Base-by-base conservation (phyloP, 2,113 vertebrate species). In the Mus spicilegus region DNA sequence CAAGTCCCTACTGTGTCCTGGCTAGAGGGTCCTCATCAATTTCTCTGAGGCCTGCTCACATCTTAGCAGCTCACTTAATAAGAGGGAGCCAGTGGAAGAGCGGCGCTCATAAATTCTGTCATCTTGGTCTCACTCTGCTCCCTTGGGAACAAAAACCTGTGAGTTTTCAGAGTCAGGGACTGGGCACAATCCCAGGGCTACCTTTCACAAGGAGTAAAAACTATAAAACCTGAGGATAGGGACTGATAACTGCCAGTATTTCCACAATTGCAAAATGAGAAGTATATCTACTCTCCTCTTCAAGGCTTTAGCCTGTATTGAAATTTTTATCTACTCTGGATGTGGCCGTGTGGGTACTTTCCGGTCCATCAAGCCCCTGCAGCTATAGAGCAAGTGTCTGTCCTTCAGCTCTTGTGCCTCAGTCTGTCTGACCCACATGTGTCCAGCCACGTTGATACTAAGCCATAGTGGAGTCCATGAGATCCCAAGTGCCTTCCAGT, bases 31-130 rank as follows among this genome's bases (percentile, higher is more conserved):
- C 7, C 1, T 5, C 73, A 26, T 46, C 5, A 33, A 0, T 30
- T 26, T 30, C 67, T 49, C 14, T 0, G 3, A 73, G 20, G 33
- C 65, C n/a, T 7, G 12, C 17, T 75, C 76, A 24, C 36, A 28
- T 73, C 42, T 4, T 17, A 14, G 65, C 24, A n/a, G 36, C 78
- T 0, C 16, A 33, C 51, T 46, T 24, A 28, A 0, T 65, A 36
- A 33, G 36, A 63, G 49, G 6, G 0, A 39, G 30, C 65, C 5
- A 63, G 30, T 0, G 3, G 26, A 26, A 28, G 75, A 0, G 65
- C 7, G 6, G 42, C 3, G 5, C 19, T 24, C 0, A 0, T 12
- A 39, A 3, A 19, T 2, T 46, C 17, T 49, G 14, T 20, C 19
- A 3, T 33, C 69, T n/a, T 73, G 39, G 26, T 20, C 51, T 70